Evolutionary conservation across 1,140 invertebrate species (phyloP), one percentile per base, ranked within the genome.

Genomic region (Colletes gigas): DNA sequence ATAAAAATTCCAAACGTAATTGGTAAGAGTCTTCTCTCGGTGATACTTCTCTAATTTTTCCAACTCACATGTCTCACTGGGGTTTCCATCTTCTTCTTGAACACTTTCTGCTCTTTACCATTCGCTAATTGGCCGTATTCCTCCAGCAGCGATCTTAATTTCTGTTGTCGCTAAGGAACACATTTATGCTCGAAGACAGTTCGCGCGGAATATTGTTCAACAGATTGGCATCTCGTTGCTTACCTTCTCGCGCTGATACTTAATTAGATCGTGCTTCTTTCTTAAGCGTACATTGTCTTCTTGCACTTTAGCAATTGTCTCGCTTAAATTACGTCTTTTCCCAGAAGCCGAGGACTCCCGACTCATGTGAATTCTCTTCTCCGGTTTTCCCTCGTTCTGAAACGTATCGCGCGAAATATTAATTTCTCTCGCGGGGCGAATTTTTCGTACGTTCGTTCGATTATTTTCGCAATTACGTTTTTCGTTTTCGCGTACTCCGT

Each of bases 241-340:
- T 84, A 94, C 94, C 91, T 95, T 95, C 84, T 95, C 94, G 55
- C 94, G 95, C 76, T 95, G 94, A 88, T 97, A 96, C 77, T 94
- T 94, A n/a, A 96, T 87, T 44, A 97, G 91, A 93, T 97, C 96
- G 57, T 97, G 90, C 82, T 96, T 95, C 89, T 97, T 97, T 21
- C 95, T 94, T 78, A 95, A 94, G 83, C 97, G 96, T 30, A 96
- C 96, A 57, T 96, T 95, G 92, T 97, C 96, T n/a, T 96, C 93
- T 84, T 97, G 96, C 41, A 96, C 90, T 74, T 95, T 94, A 62
- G 95, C 93, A 55, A 95, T 92, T 10, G 95, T 94, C 84, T 96
- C 94, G 14, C 93, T 92, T 17, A 94, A 92, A 69, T 92, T 94
- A 52, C 91, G 89, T 82, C 93, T 94, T 71, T 91, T 90, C 7